Conservation (phyloP, 2,113 vertebrate species). For the Neodontobutis hainanensis region DNA sequence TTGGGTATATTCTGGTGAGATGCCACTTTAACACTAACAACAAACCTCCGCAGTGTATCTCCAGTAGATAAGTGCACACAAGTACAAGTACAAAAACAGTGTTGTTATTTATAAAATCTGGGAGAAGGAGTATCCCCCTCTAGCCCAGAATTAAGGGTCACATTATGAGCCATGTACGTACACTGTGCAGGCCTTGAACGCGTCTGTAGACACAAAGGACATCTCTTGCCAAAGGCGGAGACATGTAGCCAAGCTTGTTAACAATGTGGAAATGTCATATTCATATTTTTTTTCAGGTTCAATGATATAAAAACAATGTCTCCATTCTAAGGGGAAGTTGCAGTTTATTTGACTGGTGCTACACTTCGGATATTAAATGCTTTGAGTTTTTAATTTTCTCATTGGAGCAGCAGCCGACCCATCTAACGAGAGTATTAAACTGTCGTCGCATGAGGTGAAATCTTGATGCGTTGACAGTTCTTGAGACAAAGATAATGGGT, state of each 20-base stretch:
- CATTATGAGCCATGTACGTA: constrained; percentile 29
- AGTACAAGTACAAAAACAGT: neutral
- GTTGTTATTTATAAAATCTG: constrained; percentile 20
- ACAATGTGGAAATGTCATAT: constrained; percentile 62
- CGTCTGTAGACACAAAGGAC: constrained; percentile 55
- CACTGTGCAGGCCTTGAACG: constrained; percentile 13
- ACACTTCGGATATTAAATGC: constrained; percentile 15
- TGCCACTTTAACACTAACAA: no score
- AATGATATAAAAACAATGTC: constrained; percentile 37
- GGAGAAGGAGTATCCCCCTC: constrained; percentile 9
- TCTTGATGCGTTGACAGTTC: constrained; percentile 64
- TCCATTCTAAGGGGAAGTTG: constrained; percentile 17
- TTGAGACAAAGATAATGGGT: constrained; percentile 71
- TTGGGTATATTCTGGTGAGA: neutral
- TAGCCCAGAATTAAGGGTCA: constrained; percentile 31
- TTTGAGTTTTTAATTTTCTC: constrained; percentile 61
- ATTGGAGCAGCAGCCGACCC: constrained; percentile 31
- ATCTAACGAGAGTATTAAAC: constrained; percentile 49
- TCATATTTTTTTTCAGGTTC: constrained; percentile 34
- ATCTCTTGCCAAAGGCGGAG: constrained; percentile 53
- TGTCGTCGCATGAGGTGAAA: constrained; percentile 49
- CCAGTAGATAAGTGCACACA: neutral
- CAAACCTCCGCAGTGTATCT: neutral
- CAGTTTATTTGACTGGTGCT: constrained; percentile 42
- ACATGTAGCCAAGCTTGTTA: constrained; percentile 50